Base-by-base conservation (phyloP, 1,140 invertebrate genomes). In the Lucilia sericata region DNA sequence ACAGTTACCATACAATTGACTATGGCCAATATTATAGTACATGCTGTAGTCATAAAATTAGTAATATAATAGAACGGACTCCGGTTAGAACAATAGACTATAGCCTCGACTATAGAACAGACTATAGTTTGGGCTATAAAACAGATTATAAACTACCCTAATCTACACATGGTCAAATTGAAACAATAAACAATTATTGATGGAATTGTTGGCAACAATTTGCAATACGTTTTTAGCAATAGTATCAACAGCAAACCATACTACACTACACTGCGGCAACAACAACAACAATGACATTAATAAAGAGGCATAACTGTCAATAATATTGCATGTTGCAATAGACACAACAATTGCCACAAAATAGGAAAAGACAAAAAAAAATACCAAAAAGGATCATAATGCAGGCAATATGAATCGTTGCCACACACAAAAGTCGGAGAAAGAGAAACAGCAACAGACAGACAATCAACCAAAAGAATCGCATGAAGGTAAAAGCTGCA, bases 221-320 rank as follows among this genome's bases (percentile, higher is more conserved):
- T 76, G 74, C 74, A 76, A 76, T 55, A 76, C 74, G 74, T 34
- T 30, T 76, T 55, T 55, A 21, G 47, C 74, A 36, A 80, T 34
- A 42, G 75, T 7, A 42, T 42, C 25, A 30, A 30, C 25, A 42
- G 5, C 75, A 34, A 34, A 3, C 25, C 3, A 30, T 30, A 30
- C 25, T 30, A 30, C 3, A 30, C 25, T n/a, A 30, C 25, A 30
- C 25, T 30, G 25, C 74, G 13, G 14, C 36, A 51, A 10, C 76
- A 51, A 21, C 47, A 80, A 51, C 76, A 80, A 51, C 76, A 80
- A 51, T 51, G 21, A 80, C 76, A 80, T 51, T 80, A 80, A 80
- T 51, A 51, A 80, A 80, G 76, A 80, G 76, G 76, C 76, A 80
- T 49, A 80, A 51, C 76, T 80, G 76, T 80, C 76, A 80, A 80